Evolutionary conservation across 2,797 vertebrate species (phyloP).

Genomic region (Spheniscus humboldti): DNA sequence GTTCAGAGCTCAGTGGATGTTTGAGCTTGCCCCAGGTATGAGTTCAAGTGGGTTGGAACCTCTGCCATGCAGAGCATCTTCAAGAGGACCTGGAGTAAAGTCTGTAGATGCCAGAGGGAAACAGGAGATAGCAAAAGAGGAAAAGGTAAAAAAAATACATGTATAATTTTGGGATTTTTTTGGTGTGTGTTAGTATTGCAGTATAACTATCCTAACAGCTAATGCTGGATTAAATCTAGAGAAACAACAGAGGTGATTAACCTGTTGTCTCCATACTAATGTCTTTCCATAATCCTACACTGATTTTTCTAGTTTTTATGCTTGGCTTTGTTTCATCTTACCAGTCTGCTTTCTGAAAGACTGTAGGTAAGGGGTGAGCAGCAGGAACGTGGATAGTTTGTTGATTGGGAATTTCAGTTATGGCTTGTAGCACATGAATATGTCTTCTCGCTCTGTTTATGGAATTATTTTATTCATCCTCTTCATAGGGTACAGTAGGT

Average conservation of each 20-base stretch:
- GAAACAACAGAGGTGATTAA: neutral
- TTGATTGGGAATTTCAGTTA: neutral
- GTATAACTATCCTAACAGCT: neutral
- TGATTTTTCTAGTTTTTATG: neutral
- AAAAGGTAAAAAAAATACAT: constrained; percentile 78
- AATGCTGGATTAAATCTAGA: neutral
- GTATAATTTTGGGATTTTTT: neutral
- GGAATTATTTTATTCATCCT: neutral
- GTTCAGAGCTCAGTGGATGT: constrained; percentile 97
- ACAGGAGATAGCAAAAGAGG: constrained; percentile 86
- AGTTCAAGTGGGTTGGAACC: constrained; percentile 70
- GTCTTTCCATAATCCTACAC: neutral
- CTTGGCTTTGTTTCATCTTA: neutral
- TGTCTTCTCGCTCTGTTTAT: neutral
- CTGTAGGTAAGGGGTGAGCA: neutral
- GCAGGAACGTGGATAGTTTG: neutral
- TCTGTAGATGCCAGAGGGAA: constrained; percentile 79
- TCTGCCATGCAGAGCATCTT: constrained; percentile 65
- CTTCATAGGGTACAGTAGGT: neutral
- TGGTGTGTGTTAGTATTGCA: neutral
- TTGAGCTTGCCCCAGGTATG: constrained; percentile 87
- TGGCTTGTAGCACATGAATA: neutral
- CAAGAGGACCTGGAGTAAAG: constrained; percentile 68
- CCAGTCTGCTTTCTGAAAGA: neutral
- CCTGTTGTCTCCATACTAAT: neutral